phyloP scores from a whole-genome alignment of 2,113 vertebrate species.

The Garra rufa region DNA sequence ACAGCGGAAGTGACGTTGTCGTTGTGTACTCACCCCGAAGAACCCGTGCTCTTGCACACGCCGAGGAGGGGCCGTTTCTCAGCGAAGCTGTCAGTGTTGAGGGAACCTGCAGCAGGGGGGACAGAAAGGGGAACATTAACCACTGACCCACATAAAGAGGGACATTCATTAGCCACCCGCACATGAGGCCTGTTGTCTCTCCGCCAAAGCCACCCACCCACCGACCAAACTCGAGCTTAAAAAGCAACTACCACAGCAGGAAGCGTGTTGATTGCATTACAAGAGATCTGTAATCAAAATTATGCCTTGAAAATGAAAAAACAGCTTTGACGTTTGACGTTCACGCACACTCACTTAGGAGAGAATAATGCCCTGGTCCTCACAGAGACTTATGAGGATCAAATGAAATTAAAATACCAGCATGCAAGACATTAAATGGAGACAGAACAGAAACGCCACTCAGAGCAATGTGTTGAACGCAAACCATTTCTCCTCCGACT shows the following conservation, averaged over 20 bases:
- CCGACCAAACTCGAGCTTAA: constrained; percentile 49
- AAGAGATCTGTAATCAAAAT: constrained; percentile 71
- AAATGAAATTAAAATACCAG: constrained; percentile 64
- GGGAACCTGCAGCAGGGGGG: constrained; percentile 78
- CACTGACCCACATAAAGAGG: constrained; percentile 67
- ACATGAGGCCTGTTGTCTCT: constrained; percentile 61
- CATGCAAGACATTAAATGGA: constrained; percentile 50
- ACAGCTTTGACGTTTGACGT: constrained; percentile 53
- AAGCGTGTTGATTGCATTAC: constrained; percentile 75
- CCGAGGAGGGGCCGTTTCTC: constrained; percentile 95
- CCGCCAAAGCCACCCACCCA: constrained; percentile 60
- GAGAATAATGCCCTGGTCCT: constrained; percentile 48
- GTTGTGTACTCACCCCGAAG: constrained; percentile 88
- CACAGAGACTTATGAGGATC: constrained; percentile 60
- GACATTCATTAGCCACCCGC: constrained; percentile 65
- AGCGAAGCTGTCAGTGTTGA: constrained; percentile 89
- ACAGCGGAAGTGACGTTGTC: constrained; percentile 47
- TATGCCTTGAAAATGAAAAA: constrained; percentile 63
- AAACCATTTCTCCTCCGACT: constrained; percentile 41
- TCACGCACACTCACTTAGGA: constrained; percentile 44
- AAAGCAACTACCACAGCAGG: constrained; percentile 67
- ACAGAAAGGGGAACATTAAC: constrained; percentile 65
- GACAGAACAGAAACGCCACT: constrained; percentile 50
- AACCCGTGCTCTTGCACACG: constrained; percentile 95
- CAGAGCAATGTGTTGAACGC: constrained; percentile 50